These are phyloP conservation scores for Trichonephila clavipes DNA, from an alignment of 1,140 invertebrate genomes.

Conservation along the genomic window DNA sequence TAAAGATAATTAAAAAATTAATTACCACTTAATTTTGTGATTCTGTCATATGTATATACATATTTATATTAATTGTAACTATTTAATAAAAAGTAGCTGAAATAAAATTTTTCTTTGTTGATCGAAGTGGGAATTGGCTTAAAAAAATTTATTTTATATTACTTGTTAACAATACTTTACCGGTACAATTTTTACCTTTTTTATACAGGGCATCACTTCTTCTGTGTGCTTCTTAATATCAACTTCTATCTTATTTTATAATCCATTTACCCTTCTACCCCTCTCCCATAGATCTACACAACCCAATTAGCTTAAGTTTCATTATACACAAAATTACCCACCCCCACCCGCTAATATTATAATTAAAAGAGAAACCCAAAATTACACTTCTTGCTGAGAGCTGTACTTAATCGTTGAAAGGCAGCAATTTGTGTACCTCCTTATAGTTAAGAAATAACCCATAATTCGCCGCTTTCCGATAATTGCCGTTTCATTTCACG, in stretches of 20 bases:
- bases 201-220: no score
- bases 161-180: no score
- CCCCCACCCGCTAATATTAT: neutral
- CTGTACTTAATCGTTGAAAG: neutral
- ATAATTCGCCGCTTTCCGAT: conserved; percentile 46
- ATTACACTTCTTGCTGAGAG: neutral
- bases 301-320: neutral
- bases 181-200: no score
- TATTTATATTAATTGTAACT: no score
- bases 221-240: neutral
- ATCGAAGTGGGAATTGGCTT: no score
- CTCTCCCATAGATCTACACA: neutral
- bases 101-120: no score
- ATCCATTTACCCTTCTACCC: neutral
- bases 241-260: neutral
- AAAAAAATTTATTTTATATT: no score
- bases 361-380: conserved; percentile 11
- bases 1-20: no score
- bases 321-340: neutral
- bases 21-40: no score
- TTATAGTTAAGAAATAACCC: conserved; percentile 39
- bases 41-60: no score
- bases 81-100: no score
- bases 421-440: neutral
- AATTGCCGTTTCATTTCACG: conserved; percentile 58